phyloP scores from a whole-genome alignment of 2,888 invertebrate genomes.

The Drosophila kanekoi region DNA sequence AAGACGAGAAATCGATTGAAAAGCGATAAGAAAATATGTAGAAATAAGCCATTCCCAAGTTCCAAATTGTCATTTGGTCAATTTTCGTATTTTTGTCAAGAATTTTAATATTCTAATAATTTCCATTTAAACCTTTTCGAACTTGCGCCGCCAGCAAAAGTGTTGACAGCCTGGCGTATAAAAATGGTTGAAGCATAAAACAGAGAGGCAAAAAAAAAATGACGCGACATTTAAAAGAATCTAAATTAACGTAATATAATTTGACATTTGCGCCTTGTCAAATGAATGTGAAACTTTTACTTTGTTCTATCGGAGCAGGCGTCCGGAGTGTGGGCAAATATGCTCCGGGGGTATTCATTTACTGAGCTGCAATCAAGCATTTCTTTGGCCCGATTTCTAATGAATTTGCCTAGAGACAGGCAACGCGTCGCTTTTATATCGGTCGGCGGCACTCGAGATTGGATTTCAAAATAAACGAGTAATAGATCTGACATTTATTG shows the following conservation, averaged over 20 bases:
- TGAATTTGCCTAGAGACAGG: conserved; percentile 62
- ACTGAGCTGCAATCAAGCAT: conserved; percentile 55
- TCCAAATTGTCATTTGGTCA: no score
- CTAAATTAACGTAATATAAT: conserved; percentile 71
- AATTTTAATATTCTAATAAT: background rate
- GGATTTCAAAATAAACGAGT: conserved; percentile 52
- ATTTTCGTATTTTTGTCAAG: background rate
- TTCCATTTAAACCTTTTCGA: conserved; percentile 9
- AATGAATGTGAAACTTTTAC: conserved; percentile 56
- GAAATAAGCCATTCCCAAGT: no score
- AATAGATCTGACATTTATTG: conserved; percentile 65
- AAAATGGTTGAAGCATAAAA: conserved; percentile 14
- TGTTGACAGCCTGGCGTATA: conserved; percentile 48
- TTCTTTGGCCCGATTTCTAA: conserved; percentile 46
- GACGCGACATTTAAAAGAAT: conserved; percentile 48
- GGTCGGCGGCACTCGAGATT: conserved; percentile 37
- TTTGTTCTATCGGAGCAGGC: conserved; percentile 16
- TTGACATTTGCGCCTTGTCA: conserved; percentile 73
- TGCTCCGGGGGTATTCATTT: conserved; percentile 40
- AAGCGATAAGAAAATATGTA: no score
- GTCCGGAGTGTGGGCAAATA: conserved; percentile 18
- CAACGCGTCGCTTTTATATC: conserved; percentile 34
- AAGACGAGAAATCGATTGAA: no score
- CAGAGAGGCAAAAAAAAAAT: conserved; percentile 7
- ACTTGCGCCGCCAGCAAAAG: conserved; percentile 28